phyloP scores from a whole-genome alignment of 2,888 invertebrate genomes.

The Hedya salicella region DNA sequence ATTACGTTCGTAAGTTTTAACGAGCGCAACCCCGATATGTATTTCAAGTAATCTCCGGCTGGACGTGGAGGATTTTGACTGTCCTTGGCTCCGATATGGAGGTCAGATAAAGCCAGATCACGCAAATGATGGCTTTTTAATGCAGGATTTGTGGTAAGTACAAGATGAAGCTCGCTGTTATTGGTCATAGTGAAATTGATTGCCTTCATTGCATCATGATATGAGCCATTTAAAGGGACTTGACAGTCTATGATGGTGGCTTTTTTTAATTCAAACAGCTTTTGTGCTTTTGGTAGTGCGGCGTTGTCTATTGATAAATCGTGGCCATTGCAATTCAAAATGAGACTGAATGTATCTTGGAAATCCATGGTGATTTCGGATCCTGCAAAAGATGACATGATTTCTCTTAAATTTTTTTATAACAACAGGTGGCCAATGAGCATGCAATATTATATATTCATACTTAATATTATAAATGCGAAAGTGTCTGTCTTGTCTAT shows the following conservation, averaged over 20 bases:
- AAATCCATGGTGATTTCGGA: neutral
- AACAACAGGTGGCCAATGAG: too few relatives aligned
- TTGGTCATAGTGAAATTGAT: slow-evolving; percentile 5
- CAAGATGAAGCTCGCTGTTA: neutral
- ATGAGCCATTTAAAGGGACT: slow-evolving; percentile 2
- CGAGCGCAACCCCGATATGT: neutral
- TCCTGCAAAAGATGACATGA: neutral
- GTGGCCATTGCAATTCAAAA: neutral
- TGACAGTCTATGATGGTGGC: neutral
- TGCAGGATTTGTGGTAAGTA: neutral
- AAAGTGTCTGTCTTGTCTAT: too few relatives aligned
- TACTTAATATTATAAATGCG: too few relatives aligned
- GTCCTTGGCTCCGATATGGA: neutral
- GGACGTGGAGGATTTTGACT: neutral
- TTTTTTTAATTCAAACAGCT: neutral
- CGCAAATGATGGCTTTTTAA: neutral
- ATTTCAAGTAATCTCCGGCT: neutral
- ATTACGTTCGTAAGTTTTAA: neutral
- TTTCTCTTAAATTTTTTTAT: too few relatives aligned
- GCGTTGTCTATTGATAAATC: neutral
- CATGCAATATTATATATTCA: too few relatives aligned
- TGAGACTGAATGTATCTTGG: neutral
- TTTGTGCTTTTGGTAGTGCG: neutral
- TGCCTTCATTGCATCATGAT: neutral
- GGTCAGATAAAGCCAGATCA: neutral